phyloP scores from a whole-genome alignment of 2,888 invertebrate species.

The Malacosoma neustria region DNA sequence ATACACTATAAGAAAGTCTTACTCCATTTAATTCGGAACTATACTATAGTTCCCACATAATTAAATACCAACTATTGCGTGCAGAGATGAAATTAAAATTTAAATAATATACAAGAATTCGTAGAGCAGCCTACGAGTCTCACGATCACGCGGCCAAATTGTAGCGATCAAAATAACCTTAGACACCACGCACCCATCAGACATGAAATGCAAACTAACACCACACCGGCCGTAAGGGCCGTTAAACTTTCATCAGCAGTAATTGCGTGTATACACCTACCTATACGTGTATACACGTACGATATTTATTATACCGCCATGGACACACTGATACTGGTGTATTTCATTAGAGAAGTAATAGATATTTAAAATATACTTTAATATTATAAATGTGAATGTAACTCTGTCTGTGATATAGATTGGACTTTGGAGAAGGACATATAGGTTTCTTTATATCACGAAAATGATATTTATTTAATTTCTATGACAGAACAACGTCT shows the following conservation, averaged over 20 bases:
- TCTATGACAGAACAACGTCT: too few relatives aligned
- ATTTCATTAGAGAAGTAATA: not conserved
- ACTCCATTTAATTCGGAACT: too few relatives aligned
- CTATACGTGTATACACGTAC: slow-evolving; percentile 6
- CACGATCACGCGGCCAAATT: not conserved
- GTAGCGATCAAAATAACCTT: not conserved
- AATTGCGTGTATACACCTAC: slow-evolving; percentile 17
- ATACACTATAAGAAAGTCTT: too few relatives aligned
- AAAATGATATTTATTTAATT: too few relatives aligned
- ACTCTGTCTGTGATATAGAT: too few relatives aligned
- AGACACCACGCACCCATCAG: not conserved
- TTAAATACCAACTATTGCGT: not conserved
- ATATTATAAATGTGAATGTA: too few relatives aligned
- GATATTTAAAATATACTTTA: too few relatives aligned
- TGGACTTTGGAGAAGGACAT: too few relatives aligned
- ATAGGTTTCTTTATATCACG: too few relatives aligned
- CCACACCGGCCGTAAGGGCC: slow-evolving; percentile 17
- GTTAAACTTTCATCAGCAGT: slow-evolving; percentile 29
- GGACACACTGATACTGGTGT: not conserved
- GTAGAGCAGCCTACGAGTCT: not conserved
- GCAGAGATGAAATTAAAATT: not conserved
- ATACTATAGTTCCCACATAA: too few relatives aligned
- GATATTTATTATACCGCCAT: not conserved
- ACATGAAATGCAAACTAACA: slow-evolving; percentile 31
- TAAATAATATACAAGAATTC: not conserved